These are phyloP conservation scores for Trichoplusia ni DNA, from an alignment of 1,140 invertebrate species.

Conservation along the genomic window DNA sequence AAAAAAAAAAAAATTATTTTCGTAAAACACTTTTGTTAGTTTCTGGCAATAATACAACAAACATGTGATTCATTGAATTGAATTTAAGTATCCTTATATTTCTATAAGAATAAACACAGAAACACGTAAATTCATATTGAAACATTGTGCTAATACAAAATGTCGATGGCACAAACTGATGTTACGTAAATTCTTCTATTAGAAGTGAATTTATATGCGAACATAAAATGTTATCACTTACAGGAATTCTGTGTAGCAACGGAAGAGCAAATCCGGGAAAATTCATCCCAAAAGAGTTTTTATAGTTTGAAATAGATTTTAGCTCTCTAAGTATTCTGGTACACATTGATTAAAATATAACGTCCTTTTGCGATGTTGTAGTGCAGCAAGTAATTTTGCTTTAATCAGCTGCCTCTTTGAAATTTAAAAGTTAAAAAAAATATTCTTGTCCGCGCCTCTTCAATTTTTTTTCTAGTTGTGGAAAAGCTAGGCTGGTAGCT, in stretches of 20 bases:
- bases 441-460: too few relatives aligned
- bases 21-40: too few relatives aligned
- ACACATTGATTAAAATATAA: neutral
- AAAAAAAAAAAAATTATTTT: too few relatives aligned
- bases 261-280: neutral
- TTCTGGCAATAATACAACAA: too few relatives aligned
- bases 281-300: neutral
- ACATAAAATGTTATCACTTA: conserved; percentile 17
- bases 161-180: neutral
- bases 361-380: neutral
- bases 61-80: too few relatives aligned
- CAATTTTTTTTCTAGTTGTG: too few relatives aligned
- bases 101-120: neutral
- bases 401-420: too few relatives aligned
- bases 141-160: neutral
- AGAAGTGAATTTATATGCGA: conserved; percentile 16
- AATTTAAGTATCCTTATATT: neutral
- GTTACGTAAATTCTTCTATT: conserved; percentile 24
- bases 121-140: neutral
- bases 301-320: neutral
- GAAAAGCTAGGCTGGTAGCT: too few relatives aligned
- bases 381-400: neutral
- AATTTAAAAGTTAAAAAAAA: too few relatives aligned
- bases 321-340: neutral
- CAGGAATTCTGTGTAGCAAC: neutral